These are phyloP conservation scores for Acanthoscelides obtectus DNA, from an alignment of 2,888 invertebrate genomes.

Conservation along the genomic window DNA sequence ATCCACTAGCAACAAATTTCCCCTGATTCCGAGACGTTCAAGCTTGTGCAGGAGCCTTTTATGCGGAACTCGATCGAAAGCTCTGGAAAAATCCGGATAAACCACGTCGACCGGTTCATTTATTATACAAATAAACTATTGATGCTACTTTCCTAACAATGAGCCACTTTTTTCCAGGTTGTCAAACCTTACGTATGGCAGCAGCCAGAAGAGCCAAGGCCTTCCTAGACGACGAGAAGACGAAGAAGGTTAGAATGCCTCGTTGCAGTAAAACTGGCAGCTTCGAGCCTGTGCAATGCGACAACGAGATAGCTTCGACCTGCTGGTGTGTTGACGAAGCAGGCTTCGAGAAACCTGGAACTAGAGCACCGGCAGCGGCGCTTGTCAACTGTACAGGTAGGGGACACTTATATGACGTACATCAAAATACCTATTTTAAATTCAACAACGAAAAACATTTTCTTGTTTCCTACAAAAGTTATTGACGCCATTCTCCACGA, in stretches of 20 bases:
- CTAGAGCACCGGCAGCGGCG: constrained; percentile 60
- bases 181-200: constrained; percentile 61
- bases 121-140: too few species aligned
- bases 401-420: too few species aligned
- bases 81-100: too few species aligned
- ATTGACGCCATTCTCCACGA: too few species aligned
- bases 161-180: constrained; percentile 47
- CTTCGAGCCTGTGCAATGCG: constrained; percentile 75
- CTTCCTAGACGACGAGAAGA: constrained; percentile 49
- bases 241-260: constrained; percentile 57
- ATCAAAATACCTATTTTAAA: too few species aligned
- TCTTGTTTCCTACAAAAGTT: too few species aligned
- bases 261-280: constrained; percentile 68
- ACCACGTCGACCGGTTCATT: too few species aligned
- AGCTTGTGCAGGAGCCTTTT: too few species aligned
- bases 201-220: constrained; percentile 60
- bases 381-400: constrained; percentile 66
- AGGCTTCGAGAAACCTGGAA: constrained; percentile 75
- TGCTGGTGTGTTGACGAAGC: constrained; percentile 84
- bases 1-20: too few species aligned
- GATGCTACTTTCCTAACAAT: not conserved
- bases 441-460: too few species aligned
- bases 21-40: too few species aligned
- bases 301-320: constrained; percentile 63
- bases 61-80: too few species aligned